Base-by-base conservation (phyloP, 2,888 invertebrate genomes). In the Temnothorax rugatulus region DNA sequence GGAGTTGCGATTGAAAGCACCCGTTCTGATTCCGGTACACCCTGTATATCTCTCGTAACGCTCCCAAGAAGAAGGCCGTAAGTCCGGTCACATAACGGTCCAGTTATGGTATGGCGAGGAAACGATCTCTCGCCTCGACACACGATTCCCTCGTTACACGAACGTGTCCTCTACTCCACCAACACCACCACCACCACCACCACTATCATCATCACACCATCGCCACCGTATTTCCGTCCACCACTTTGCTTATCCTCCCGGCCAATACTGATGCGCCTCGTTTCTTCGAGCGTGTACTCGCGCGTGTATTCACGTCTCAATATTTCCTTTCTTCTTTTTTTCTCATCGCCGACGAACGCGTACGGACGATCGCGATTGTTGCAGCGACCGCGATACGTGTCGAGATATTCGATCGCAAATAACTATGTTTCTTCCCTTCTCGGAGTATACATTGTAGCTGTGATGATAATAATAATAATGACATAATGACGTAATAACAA, bases 51-150 rank as follows among this genome's bases (percentile, higher is more conserved):
- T 84, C 84, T 66, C 69, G 83, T 71, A 76, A 79, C 79, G 87
- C 83, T 87, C 64, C 83, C 74, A 84, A 90, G 86, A 85, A 87
- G 90, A 90, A 86, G 90, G 89, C 87, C 88, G 89, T 85, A 89
- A 90, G 92, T 92, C 91, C 93, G 94, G 94, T 94, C 94, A 94
- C 93, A 93, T 94, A 94, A 94, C 94, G 94, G 94, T 93, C 94
- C 93, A 93, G 94, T 94, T 94, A 93, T 93, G 92, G 93, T 92
- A 92, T 91, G 91, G 92, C 92, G 90, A 93, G 91, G 93, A 93
- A 89, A 85, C 86, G 87, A 90, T 88, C 89, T 89, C 90, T 89
- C 87, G 90, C 84, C 90, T 87, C 87, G 84, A 90, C 89, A 90
- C 85, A 90, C 89, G 89, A 88, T 89, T 90, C 89, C 89, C 87